Base-by-base conservation (phyloP, 2,888 invertebrate genomes). In the Portevinia maculata region DNA sequence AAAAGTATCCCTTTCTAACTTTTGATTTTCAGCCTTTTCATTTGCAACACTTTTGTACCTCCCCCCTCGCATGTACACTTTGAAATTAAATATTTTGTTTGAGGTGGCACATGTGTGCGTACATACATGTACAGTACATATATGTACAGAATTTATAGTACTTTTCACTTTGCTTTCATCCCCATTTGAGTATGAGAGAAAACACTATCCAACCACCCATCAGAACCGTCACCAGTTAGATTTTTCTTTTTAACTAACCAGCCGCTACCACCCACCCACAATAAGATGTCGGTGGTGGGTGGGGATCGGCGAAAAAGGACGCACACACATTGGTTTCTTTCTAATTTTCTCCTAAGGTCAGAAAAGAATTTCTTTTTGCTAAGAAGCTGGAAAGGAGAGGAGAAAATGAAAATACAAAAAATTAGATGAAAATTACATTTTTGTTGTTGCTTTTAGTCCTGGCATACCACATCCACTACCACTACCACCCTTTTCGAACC, bases 371-470 rank as follows among this genome's bases (percentile, higher is more conserved):
- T 59, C 28, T 57, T 32, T 65, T 59, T n/a, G 30, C 39, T 64
- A 88, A 88, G 86, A 87, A 88, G 88, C 88, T 88, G 81, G 64
- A 79, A 37, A 86, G 85, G 86, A 87, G 86, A 79, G 75, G 46
- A 79, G 76, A 79, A 79, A 79, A 84, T 79, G 39, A 79, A 84
- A 73, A 73, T 62, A 73, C 30, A 79, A 19, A 81, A 85, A 83
- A 86, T 87, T 87, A 86, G 88, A 88, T 89, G 88, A 89, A 89
- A 89, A 89, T 89, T 89, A 88, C 89, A 88, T 88, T 89, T 89
- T 87, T 88, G 86, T 85, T 85, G 85, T 86, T 85, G 85, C 87
- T 84, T 88, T 86, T 87, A 28, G 50, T 52, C 70, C 69, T 52
- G 32, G 70, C 52, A 57, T 57, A 62, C 69, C 64, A 79, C 76